Base-by-base conservation (phyloP, 2,888 invertebrate genomes). In the Lymantria monacha region DNA sequence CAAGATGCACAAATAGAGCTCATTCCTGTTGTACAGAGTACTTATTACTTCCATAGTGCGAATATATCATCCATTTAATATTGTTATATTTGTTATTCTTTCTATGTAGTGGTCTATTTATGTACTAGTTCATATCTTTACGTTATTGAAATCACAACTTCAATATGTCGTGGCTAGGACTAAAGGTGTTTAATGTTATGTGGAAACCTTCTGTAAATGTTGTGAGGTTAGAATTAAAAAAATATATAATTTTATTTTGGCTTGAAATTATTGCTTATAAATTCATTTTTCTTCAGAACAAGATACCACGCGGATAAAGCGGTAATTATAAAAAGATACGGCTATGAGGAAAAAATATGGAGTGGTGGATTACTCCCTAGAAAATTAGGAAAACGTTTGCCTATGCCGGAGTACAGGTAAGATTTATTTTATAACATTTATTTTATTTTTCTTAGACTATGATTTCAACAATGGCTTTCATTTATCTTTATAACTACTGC, bases 351-450 rank as follows among this genome's bases (percentile, higher is more conserved):
- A 43, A 87, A 85, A 57, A 84, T 96, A 43, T 88, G 94, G 67
- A 91, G 92, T 67, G 88, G 89, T 53, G 97, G 97, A 0, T 68
- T 94, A 30, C 81, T 97, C 49, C 97, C 97, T 0, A 93, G 95
- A 68, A 72, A 91, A 38, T 87, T 92, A 52, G 92, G 92, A 1
- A 91, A 79, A 33, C 82, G 84, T 50, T 74, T 93, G 5, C 93
- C 94, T 0, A 93, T 96, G 74, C 96, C 96, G 0, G 87, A 93
- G 37, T 96, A 96, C 60, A 88, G 91, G 92, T 91, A 10, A 38
- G 12, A 3, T 22, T 22, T 36, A 7, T n/a, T 36, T 36, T 2
- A 36, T 3, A 2, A 36, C 7, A 9, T 5, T 36, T 36, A 7
- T 36, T 11, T 10, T 10, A n/a, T 36, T 5, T n/a, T n/a, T n/a